phyloP scores from a whole-genome alignment of 2,797 vertebrate genomes.

The Hyperoplus immaculatus region DNA sequence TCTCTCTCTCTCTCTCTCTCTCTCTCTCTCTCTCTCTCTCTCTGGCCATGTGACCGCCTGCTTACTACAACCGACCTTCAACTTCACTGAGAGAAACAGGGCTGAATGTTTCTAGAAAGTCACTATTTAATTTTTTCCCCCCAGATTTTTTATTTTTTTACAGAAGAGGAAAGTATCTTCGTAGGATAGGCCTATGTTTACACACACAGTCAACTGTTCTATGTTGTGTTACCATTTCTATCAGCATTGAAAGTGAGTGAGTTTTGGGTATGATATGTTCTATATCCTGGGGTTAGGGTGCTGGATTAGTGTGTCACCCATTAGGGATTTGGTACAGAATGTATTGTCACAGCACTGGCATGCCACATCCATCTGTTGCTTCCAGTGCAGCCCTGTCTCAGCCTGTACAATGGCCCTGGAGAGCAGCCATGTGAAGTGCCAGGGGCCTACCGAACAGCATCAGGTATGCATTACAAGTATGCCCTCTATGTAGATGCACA shows the following conservation, averaged over 20 bases:
- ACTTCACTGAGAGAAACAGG: not conserved
- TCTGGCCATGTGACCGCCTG: constrained; percentile 51
- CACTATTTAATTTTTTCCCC: not conserved
- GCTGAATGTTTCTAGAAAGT: no score
- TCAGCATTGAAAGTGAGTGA: not conserved
- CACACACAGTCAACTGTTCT: not conserved
- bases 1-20: constrained; percentile 23
- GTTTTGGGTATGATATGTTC: not conserved
- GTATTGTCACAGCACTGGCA: constrained; percentile 46
- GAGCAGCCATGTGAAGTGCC: not conserved
- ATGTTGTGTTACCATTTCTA: not conserved
- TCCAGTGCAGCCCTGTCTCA: constrained; percentile 9
- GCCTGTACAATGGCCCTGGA: constrained; percentile 20
- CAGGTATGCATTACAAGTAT: constrained; percentile 4
- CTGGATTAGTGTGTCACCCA: constrained; percentile 62
- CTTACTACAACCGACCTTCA: constrained; percentile 18
- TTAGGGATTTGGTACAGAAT: constrained; percentile 61
- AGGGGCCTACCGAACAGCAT: not conserved
- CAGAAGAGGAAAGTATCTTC: not conserved
- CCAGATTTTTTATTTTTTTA: not conserved
- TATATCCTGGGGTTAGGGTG: constrained; percentile 34
- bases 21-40: constrained; percentile 42
- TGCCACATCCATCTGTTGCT: constrained; percentile 22
- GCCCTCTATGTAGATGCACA: constrained; percentile 1
- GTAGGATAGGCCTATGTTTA: not conserved